Base-by-base conservation (phyloP, 2,113 vertebrate species). In the Orcinus orca region DNA sequence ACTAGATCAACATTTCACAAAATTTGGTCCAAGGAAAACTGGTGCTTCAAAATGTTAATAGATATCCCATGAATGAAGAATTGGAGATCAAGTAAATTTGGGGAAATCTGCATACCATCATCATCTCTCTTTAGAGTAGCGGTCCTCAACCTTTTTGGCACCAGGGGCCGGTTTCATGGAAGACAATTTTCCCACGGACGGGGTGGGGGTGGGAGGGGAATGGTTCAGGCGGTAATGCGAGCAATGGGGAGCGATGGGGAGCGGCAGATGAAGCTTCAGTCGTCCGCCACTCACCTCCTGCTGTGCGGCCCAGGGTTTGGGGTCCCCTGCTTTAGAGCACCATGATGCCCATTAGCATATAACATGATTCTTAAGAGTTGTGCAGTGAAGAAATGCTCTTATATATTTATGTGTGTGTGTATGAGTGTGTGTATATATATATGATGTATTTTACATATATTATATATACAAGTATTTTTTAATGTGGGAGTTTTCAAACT, bases 1-100 rank as follows among this genome's bases (percentile, higher is more conserved):
- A 81, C 29, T 87, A 55, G 67, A 58, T 76, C 33, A 90, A 63
- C 23, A 47, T 84, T 96, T 80, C 67, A 90, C 71, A 96, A 92
- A 90, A 82, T 60, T 23, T 3, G 12, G 31, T 68, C 79, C 18
- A 65, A 84, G 85, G 21, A 77, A 93, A 92, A 41, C 31, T 79
- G 8, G 33, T 77, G 65, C 60, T 92, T 95, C 11, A 89, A 88
- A 71, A 88, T 58, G 36, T 83, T 62, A 74, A 68, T 60, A 60
- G 62, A 17, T 58, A 71, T 50, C 67, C 60, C 20, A n/a, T 63
- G 50, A 77, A 47, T 87, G 55, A 85, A 68, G 76, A 84, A 47
- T 47, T 55, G 44, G 84, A 92, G 38, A 33, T 74, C 13, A 58
- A 79, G 21, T 73, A 26, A 5, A 44, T 80, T 55, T 91, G 23